Percentiles rank a stretch among this genome's conserved stretches.
Evolutionary conservation across 2,797 vertebrate species (phyloP).

Genomic region (Lepidocolaptes lacrymiger): DNA sequence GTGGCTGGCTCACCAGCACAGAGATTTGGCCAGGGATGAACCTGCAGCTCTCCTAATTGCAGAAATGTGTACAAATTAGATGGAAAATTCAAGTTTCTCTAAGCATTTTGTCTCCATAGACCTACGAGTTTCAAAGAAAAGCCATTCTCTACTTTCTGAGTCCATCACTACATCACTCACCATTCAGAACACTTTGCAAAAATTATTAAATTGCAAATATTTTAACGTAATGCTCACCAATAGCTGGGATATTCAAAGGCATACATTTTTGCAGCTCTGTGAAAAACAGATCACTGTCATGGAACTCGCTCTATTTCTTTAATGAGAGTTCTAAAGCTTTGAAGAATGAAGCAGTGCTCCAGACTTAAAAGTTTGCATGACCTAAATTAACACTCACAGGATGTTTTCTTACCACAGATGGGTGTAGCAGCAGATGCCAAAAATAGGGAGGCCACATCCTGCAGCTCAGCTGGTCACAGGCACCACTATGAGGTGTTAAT

Average conservation of each 20-base stretch:
- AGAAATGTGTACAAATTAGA: background rate
- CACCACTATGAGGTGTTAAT: background rate
- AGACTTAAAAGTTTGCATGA: background rate
- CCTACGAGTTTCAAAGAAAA: background rate
- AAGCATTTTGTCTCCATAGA: background rate
- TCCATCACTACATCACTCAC: background rate
- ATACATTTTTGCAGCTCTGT: background rate
- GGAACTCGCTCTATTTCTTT: background rate
- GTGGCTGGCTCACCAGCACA: background rate
- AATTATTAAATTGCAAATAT: background rate
- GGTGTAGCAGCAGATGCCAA: conserved; percentile 1
- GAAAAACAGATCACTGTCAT: background rate
- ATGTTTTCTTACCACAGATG: background rate
- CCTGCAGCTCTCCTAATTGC: background rate
- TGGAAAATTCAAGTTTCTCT: background rate
- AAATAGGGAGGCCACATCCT: conserved; percentile 41
- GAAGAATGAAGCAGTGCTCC: background rate
- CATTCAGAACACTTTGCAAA: background rate
- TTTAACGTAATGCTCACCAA: background rate
- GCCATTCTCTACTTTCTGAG: background rate
- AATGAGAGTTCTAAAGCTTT: background rate
- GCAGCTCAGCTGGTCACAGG: background rate
- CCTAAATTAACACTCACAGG: background rate
- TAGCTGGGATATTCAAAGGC: background rate
- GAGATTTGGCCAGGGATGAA: background rate